Evolutionary conservation across 2,888 invertebrate genomes (phyloP), one percentile per base, ranked within the genome.

Genomic region (Colletes collaris): DNA sequence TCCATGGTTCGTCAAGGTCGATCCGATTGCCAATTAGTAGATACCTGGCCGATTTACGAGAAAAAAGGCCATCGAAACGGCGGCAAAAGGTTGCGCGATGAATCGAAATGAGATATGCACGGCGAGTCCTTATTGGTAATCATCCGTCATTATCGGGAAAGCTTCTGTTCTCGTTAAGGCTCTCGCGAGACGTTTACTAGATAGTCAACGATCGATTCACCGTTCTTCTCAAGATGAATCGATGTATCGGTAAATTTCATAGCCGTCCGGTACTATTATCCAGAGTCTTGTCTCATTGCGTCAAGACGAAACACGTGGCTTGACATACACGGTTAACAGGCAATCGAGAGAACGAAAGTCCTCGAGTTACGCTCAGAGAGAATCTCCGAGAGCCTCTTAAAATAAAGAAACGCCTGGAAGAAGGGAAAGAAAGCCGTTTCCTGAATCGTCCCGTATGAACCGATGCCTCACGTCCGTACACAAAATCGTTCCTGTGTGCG

Each of bases 381-480:
- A 76, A 65, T 71, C 56, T 72, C 63, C 52, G n/a, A 69, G 70
- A 73, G 76, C n/a, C 40, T 8, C 10, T 10, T 59, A 27, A 59
- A 44, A 60, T 62, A 50, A 69, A 71, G 70, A 65, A 67, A 62
- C 59, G 56, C 37, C 46, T 16, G 8, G n/a, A 40, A 35, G 71
- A 73, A 69, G 71, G 73, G 75, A 79, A 86, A 86, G 86, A 78
- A 86, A 86, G 86, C 65, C 49, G 67, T 72, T 83, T 86, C 79
- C 85, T 80, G 68, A 78, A 74, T 58, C 60, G 37, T 68, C 37
- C 65, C 16, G 44, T 35, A 59, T 37, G 35, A 55, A 71, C 74
- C 67, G 74, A 40, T 46, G 8, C 50, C 46, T 46, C 50, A 63
- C 50, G 46, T 52, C 19, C 40, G 44, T 53, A 16, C 59, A 68